Evolutionary conservation across 2,797 vertebrate species (phyloP).

Genomic region (Apogon hyalosoma): DNA sequence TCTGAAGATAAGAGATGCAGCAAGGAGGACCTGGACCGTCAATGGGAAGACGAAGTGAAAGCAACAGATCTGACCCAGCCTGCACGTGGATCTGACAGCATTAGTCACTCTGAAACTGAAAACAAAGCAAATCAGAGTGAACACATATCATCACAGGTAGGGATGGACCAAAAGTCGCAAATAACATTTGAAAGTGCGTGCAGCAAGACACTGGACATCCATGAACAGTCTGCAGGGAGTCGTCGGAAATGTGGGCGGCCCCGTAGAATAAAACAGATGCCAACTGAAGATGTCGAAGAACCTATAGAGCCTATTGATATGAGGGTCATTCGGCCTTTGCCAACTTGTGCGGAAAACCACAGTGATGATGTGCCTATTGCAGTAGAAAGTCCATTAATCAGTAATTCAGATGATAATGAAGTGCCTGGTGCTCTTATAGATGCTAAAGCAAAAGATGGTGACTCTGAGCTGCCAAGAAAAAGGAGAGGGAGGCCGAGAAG

Average conservation of each 20-base stretch:
- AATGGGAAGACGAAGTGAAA: constrained; percentile 47
- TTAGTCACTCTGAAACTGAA: constrained; percentile 18
- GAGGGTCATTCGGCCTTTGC: constrained; percentile 40
- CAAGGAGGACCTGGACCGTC: constrained; percentile 45
- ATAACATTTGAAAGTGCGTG: constrained; percentile 21
- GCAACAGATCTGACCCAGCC: constrained; percentile 13
- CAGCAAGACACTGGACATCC: constrained; percentile 42
- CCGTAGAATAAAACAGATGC: constrained; percentile 36
- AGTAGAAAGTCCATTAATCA: constrained; percentile 11
- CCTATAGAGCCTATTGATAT: background rate
- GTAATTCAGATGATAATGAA: constrained; percentile 25
- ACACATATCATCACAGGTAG: constrained; percentile 3
- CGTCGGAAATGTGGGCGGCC: constrained; percentile 61
- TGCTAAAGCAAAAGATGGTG: constrained; percentile 9
- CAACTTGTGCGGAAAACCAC: constrained; percentile 34
- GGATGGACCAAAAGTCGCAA: constrained; percentile 33
- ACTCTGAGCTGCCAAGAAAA: constrained; percentile 32
- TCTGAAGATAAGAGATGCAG: constrained; percentile 29
- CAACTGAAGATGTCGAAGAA: constrained; percentile 2
- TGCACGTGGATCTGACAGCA: constrained; percentile 25
- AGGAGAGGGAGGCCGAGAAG: constrained; percentile 65
- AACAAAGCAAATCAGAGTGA: constrained; percentile 7
- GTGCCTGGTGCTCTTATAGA: constrained; percentile 9
- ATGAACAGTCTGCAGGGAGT: constrained; percentile 4
- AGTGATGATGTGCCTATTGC: constrained; percentile 21